A percentile compares a stretch with the other conserved stretches of the same genome.
Conservation (phyloP, 2,113 vertebrate genomes). For the Varanus komodoensis region DNA sequence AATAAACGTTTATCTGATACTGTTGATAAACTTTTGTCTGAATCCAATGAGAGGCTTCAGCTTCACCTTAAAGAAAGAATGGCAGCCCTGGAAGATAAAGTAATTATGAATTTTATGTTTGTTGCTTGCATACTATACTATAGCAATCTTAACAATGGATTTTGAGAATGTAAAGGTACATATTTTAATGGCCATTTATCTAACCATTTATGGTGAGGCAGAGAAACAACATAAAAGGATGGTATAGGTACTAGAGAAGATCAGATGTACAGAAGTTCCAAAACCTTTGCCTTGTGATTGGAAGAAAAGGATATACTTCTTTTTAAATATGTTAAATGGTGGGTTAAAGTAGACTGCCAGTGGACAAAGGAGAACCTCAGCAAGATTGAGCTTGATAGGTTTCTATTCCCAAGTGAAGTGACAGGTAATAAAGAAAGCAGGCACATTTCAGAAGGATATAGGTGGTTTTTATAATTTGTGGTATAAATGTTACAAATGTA, state of each 20-base stretch:
- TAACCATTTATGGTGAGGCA: background rate
- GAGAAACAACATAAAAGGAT: background rate
- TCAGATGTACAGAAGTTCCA: background rate
- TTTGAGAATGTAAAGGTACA: background rate
- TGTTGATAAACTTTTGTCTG: slow-evolving; percentile 94
- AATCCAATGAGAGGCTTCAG: slow-evolving; percentile 97
- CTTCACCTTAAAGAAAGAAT: slow-evolving; percentile 98
- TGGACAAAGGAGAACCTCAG: no score
- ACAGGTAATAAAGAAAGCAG: background rate
- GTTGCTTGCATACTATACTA: background rate
- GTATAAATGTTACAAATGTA: background rate
- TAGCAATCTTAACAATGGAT: background rate
- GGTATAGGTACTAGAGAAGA: background rate
- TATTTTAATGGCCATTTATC: background rate
- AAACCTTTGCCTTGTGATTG: background rate
- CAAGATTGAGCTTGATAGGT: no score
- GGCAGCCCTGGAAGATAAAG: slow-evolving; percentile 98
- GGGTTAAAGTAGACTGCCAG: background rate
- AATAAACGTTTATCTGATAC: slow-evolving; percentile 97
- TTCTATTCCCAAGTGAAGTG: background rate
- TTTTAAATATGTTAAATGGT: background rate
- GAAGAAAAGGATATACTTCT: background rate
- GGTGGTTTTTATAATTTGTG: background rate
- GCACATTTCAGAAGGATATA: background rate
- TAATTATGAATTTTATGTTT: slow-evolving; percentile 52